These are phyloP conservation scores for Brachypterus glaber DNA, from an alignment of 2,888 invertebrate genomes.

Conservation along the genomic window DNA sequence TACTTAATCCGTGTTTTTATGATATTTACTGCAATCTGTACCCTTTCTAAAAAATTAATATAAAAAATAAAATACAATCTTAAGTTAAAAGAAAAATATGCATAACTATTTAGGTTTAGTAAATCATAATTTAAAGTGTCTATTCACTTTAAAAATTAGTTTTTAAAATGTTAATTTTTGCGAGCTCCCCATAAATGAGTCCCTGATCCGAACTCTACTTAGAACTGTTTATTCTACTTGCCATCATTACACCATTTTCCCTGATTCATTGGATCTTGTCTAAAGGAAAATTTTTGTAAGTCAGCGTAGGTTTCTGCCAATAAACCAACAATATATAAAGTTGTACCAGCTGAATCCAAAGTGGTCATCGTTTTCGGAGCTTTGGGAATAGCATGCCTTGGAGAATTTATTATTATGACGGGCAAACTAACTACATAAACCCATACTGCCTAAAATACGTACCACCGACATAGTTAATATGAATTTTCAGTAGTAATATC, in stretches of 20 bases:
- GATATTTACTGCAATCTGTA: too few species aligned
- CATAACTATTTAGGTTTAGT: too few species aligned
- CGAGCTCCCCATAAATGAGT: not conserved
- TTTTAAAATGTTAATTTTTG: too few species aligned
- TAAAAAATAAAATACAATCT: too few species aligned
- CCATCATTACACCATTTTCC: slow-evolving; percentile 91
- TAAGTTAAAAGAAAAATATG: too few species aligned
- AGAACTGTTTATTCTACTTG: slow-evolving; percentile 32
- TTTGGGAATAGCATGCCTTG: slow-evolving; percentile 63
- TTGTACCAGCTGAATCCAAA: slow-evolving; percentile 75
- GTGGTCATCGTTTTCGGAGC: slow-evolving; percentile 81
- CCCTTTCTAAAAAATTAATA: too few species aligned
- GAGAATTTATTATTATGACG: slow-evolving; percentile 83
- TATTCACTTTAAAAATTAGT: too few species aligned
- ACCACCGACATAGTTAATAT: too few species aligned
- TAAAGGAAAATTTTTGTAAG: slow-evolving; percentile 83
- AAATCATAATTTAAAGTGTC: too few species aligned
- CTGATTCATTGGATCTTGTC: slow-evolving; percentile 78
- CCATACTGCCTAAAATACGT: slow-evolving; percentile 82
- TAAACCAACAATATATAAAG: slow-evolving; percentile 75
- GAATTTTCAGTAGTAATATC: too few species aligned
- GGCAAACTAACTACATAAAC: slow-evolving; percentile 85
- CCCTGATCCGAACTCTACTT: slow-evolving; percentile 3
- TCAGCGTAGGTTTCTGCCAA: slow-evolving; percentile 86
- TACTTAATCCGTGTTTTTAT: too few species aligned